Evolutionary conservation across 2,113 vertebrate genomes (phyloP).

Genomic region (Myxocyprinus asiaticus): DNA sequence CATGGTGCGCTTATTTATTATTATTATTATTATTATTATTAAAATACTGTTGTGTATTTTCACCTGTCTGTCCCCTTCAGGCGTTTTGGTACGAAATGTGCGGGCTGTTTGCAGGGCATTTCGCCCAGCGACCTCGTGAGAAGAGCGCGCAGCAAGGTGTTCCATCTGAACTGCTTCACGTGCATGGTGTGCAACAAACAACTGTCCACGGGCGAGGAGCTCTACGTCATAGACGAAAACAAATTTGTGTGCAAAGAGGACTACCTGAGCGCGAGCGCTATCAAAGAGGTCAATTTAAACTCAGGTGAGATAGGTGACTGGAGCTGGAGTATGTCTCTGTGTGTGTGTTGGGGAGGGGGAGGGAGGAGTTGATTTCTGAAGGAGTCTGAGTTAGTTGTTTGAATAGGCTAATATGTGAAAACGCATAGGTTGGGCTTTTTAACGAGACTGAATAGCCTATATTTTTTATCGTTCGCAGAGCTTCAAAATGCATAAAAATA

Average conservation of each 20-base stretch:
- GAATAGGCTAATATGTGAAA: too few species aligned
- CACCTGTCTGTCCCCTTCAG: constrained; percentile 65
- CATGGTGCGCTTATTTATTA: background rate
- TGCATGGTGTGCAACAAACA: constrained; percentile 99
- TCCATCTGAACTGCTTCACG: constrained; percentile 97
- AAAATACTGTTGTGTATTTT: background rate
- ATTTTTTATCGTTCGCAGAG: too few species aligned
- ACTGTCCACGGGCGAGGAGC: constrained; percentile 96
- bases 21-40: background rate
- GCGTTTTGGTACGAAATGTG: constrained; percentile 96
- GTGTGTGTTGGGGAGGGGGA: too few species aligned
- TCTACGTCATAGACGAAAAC: constrained; percentile 96
- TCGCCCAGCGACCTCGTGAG: constrained; percentile 94
- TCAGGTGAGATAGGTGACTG: constrained; percentile 79
- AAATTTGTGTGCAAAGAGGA: constrained; percentile 99
- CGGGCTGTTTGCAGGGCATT: constrained; percentile 94
- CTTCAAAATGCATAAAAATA: too few species aligned
- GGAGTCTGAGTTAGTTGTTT: too few species aligned
- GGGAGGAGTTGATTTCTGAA: too few species aligned
- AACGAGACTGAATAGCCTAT: too few species aligned
- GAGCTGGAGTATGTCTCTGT: too few species aligned
- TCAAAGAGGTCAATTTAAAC: constrained; percentile 93
- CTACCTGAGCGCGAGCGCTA: constrained; percentile 85
- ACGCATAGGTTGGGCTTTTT: too few species aligned
- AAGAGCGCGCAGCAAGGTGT: constrained; percentile 95